These are phyloP conservation scores for Trachythela sp. DNA, from an alignment of 64 coral and sea anemone species.

Conservation along the genomic window DNA sequence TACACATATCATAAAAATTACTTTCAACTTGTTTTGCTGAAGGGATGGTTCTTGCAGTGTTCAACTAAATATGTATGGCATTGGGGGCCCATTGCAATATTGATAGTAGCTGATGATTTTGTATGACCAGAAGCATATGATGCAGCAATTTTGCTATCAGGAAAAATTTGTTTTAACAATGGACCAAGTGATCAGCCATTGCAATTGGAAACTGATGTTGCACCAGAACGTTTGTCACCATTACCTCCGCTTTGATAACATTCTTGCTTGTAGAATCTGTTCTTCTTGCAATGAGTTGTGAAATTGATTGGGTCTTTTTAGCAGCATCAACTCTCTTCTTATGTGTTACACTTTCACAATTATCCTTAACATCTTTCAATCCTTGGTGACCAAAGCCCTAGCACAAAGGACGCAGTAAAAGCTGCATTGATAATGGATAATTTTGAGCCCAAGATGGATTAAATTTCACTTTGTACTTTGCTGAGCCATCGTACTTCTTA, in stretches of 20 bases:
- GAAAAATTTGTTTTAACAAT: conserved; percentile 17
- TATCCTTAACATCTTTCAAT: background rate
- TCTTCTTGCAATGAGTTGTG: conserved; percentile 7
- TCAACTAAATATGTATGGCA: too few relatives aligned
- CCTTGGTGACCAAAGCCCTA: conserved; percentile 25
- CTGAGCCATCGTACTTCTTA: conserved; percentile 19
- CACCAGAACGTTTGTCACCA: background rate
- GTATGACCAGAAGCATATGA: conserved; percentile 23
- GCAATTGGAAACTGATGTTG: conserved; percentile 9
- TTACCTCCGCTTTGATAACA: conserved; percentile 13
- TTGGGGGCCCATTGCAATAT: conserved; percentile 23
- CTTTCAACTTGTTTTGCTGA: conserved; percentile 40
- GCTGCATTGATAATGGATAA: background rate
- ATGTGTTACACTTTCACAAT: conserved; percentile 21
- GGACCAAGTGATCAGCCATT: background rate
- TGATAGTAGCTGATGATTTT: conserved; percentile 29
- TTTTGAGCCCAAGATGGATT: background rate
- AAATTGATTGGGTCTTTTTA: conserved; percentile 4
- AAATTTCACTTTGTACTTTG: conserved; percentile 22
- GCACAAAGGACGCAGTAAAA: conserved; percentile 11
- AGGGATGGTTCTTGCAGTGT: conserved; percentile 18
- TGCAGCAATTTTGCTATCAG: conserved; percentile 35
- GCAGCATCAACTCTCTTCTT: conserved; percentile 22
- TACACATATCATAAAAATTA: conserved; percentile 42
- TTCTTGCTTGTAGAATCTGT: conserved; percentile 28